Percentiles rank a stretch among this genome's conserved stretches.
Evolutionary conservation across 2,113 vertebrate species (phyloP).

Genomic region (Pavo muticus): DNA sequence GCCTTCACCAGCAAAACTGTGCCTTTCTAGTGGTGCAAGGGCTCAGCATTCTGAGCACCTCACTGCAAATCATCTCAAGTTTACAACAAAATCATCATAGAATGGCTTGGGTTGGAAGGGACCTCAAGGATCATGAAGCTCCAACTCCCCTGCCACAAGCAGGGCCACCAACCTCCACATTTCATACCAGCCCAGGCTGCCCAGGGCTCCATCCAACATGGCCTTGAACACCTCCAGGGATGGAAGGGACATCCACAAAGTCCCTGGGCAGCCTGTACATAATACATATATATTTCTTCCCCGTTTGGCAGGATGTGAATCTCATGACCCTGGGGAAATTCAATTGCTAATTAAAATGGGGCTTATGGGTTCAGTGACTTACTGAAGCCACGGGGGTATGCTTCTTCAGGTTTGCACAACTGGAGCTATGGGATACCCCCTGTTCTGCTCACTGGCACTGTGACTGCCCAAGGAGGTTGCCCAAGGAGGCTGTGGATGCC

Average conservation of each 20-base stretch:
- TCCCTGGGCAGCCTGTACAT: no score
- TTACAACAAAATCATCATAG: background rate
- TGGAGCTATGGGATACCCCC: background rate
- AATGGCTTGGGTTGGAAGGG: no score
- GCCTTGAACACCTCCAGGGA: no score
- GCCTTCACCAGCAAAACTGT: background rate
- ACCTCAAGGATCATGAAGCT: no score
- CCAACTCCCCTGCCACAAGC: no score
- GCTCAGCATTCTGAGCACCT: accelerated
- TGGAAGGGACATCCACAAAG: no score
- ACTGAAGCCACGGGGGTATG: accelerated
- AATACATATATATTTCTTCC: background rate
- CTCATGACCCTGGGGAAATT: background rate
- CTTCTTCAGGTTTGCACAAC: background rate
- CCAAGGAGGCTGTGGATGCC: no score
- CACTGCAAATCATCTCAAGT: background rate
- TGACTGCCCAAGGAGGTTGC: no score
- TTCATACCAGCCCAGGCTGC: no score
- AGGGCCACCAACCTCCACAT: no score
- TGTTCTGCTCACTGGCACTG: background rate
- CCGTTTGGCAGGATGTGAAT: background rate
- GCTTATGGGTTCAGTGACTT: accelerated
- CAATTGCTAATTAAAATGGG: background rate
- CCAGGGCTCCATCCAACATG: no score
- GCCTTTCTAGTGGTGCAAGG: background rate